Base-by-base conservation (phyloP, 2,888 invertebrate species). In the Temnothorax rugatulus region DNA sequence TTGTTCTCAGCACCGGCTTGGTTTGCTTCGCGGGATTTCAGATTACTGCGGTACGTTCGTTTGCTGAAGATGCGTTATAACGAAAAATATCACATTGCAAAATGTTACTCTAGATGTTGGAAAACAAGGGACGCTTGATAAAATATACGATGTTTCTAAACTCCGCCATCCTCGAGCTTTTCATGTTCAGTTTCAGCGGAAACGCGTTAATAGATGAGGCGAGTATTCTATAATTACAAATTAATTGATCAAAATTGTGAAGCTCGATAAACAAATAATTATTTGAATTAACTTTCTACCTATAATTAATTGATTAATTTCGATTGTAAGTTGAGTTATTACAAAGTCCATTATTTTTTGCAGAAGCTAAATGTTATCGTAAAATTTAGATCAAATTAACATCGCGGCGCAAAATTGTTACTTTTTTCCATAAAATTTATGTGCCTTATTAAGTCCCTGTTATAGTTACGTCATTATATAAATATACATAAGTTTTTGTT, bases 21-120 rank as follows among this genome's bases (percentile, higher is more conserved):
- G 75, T 94, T 9, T 94, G 94, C 82, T 93, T 92, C 81, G 92
- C 92, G 25, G 94, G 94, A 84, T 93, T 94, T 68, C 94, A 93
- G 86, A 82, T 94, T 61, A 91, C 92, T 2, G 86, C 91, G 91
- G 94, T 94, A 84, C 41, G 91, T 90, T 38, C 21, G 15, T 5
- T 15, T 21, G 25, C n/a, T 41, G 29, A 71, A 73, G 4, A 71
- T 7, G n/a, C 38, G 38, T 82, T 50, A 25, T 34, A 63, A 82
- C 5, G 2, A n/a, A 61, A 74, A 15, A 25, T 34, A 73, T 38
- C 5, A 76, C 34, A 50, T 21, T 50, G 15, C 38, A 44, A 54
- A 63, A 57, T 54, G n/a, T 57, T 68, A 34, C 25, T 81, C 79
- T 68, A 93, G 93, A 92, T 92, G 91, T 81, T 91, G 64, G 74